Evolutionary conservation across 1,140 invertebrate species (phyloP).

Genomic region (Megalopta genalis): DNA sequence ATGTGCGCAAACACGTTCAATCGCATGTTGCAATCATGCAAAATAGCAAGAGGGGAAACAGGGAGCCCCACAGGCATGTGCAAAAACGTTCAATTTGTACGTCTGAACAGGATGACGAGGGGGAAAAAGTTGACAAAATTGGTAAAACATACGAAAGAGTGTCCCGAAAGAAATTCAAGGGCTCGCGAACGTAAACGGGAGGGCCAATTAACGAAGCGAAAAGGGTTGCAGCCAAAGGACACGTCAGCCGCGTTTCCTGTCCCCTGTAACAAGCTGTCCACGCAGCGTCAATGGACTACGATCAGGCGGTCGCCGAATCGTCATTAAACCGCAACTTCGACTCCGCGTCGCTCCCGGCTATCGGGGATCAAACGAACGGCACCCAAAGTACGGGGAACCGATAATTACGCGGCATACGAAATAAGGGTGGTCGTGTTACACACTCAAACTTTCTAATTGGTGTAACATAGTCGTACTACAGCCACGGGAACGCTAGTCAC

Average conservation of each 20-base stretch:
- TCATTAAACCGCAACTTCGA: background rate
- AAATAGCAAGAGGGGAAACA: too few relatives aligned
- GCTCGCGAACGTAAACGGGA: background rate
- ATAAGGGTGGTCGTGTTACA: conserved; percentile 28
- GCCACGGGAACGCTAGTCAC: background rate
- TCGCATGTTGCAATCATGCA: too few relatives aligned
- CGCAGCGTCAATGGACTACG: background rate
- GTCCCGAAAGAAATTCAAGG: background rate
- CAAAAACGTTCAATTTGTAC: too few relatives aligned
- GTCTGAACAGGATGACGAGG: too few relatives aligned
- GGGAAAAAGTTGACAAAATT: background rate
- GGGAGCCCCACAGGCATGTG: too few relatives aligned
- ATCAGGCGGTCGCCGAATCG: conserved; percentile 9
- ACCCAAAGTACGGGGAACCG: conserved; percentile 1
- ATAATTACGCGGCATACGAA: conserved; percentile 37
- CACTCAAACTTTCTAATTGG: conserved; percentile 37
- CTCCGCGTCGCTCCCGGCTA: background rate
- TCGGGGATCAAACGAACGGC: conserved; percentile 28
- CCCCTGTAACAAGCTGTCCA: background rate
- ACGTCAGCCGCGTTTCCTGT: background rate
- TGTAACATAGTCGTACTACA: conserved; percentile 10
- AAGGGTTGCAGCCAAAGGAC: background rate
- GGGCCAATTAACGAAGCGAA: background rate
- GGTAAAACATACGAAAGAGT: background rate
- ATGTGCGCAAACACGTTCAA: too few relatives aligned